phyloP scores from a whole-genome alignment of 2,888 invertebrate genomes.

The Andrena fulva region DNA sequence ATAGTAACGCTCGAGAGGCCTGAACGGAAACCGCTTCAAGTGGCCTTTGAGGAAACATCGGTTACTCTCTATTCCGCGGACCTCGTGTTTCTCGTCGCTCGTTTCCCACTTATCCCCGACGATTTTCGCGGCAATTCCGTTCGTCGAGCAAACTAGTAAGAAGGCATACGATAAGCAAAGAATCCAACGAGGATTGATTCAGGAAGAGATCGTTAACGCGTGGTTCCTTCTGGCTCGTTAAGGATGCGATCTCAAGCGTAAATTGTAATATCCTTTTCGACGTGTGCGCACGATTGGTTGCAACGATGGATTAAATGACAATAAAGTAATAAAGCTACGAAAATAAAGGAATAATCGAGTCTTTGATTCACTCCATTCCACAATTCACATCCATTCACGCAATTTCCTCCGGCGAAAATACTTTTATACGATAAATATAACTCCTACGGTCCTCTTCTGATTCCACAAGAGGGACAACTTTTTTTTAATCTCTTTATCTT shows the following conservation, averaged over 20 bases:
- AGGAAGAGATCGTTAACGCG: not conserved
- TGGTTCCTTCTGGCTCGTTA: not conserved
- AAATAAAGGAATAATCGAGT: not conserved
- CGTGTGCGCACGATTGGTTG: not conserved
- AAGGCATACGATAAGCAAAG: not conserved
- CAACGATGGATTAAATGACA: constrained; percentile 21
- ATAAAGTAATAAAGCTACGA: constrained; percentile 37
- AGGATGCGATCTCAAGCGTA: constrained; percentile 24
- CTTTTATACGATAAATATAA: too few relatives aligned
- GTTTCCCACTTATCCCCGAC: constrained; percentile 38
- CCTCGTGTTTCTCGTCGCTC: constrained; percentile 42
- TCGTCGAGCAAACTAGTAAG: not conserved
- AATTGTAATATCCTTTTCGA: constrained; percentile 23
- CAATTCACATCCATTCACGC: not conserved
- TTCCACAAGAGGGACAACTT: too few relatives aligned
- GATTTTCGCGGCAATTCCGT: not conserved
- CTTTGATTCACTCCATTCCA: not conserved
- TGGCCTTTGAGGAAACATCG: constrained; percentile 74
- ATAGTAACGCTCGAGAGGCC: constrained; percentile 68
- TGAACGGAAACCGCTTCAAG: constrained; percentile 78
- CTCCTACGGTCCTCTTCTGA: too few relatives aligned
- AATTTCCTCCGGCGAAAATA: too few relatives aligned
- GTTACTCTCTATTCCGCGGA: constrained; percentile 52
- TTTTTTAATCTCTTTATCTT: too few relatives aligned
- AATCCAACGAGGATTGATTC: too few relatives aligned